Percentiles rank a stretch among this genome's conserved stretches.
Evolutionary conservation across 2,888 invertebrate genomes (phyloP).

Genomic region (Andrena camellia): DNA sequence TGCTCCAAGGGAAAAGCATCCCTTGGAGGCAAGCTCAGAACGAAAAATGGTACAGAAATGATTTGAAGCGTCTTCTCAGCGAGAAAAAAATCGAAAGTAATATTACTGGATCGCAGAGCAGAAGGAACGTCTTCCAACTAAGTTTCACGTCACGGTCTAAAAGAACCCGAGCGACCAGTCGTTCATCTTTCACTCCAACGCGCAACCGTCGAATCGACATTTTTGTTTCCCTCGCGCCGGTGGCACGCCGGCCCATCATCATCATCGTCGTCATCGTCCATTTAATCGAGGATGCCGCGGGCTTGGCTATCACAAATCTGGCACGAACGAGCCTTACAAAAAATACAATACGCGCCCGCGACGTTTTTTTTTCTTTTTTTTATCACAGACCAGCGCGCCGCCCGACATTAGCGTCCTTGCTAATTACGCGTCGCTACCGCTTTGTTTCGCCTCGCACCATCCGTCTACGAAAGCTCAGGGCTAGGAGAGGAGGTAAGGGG

Average conservation of each 20-base stretch:
- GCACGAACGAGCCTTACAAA: conserved; percentile 83
- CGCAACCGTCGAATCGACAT: conserved; percentile 40
- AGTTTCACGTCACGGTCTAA: conserved; percentile 28
- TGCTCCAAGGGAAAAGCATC: no score
- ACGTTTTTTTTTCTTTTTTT: conserved; percentile 53
- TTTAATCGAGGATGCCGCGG: conserved; percentile 79
- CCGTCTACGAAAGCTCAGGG: conserved; percentile 57
- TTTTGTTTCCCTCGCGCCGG: conserved; percentile 41
- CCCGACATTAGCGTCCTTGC: conserved; percentile 55
- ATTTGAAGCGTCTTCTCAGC: neutral
- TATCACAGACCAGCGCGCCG: conserved; percentile 70
- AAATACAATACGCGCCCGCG: conserved; percentile 82
- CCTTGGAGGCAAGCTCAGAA: no score
- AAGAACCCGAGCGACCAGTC: conserved; percentile 39
- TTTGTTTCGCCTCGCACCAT: conserved; percentile 50
- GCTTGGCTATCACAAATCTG: conserved; percentile 84
- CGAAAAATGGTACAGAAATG: neutral
- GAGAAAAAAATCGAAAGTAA: neutral
- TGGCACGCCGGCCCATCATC: conserved; percentile 67
- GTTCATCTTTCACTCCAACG: conserved; percentile 41
- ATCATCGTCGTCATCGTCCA: conserved; percentile 64
- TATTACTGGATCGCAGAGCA: neutral
- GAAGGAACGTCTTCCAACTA: neutral
- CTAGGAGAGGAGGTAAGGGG: conserved; percentile 37
- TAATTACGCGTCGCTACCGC: conserved; percentile 55